Base-by-base conservation (phyloP, 2,797 vertebrate genomes). In the Sebastes oblongus region DNA sequence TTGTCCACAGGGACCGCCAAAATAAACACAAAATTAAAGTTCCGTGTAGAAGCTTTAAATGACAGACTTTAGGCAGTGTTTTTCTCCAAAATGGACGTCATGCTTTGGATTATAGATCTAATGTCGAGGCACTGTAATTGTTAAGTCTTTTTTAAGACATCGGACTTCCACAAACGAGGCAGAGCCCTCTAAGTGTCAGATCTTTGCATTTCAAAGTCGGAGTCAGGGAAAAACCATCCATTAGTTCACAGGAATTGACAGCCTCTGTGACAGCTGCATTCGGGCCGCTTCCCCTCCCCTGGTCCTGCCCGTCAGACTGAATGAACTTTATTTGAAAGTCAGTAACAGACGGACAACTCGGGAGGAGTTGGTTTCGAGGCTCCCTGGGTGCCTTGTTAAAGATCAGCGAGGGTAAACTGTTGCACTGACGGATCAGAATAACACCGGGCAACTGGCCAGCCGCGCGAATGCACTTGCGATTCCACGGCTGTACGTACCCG, bases 331-430 rank as follows among this genome's bases (percentile, higher is more conserved):
- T 86, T 89, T 81, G 78, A 92, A 89, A 88, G 83, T 80, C 78
- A 55, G 84, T 2, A 76, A 73, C 80, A 81, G 86, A 86, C 50
- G 2, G 83, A 84, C 70, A 72, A 80, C 74, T 74, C 56, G 2
- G 65, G 65, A 79, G 77, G 39, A 69, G 78, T 36, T n/a, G 62
- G 56, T 72, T 72, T 59, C 16, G 4, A 66, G 54, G 29, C 81
- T 91, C 88, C 81, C 87, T 4, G 55, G 85, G 68, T 29, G 75
- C 78, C 82, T 93, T 91, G 90, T 91, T 93, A 92, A 88, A 90
- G 84, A 86, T 88, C 88, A 89, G 83, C 7, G 22, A 78, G 79
- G 78, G 74, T 75, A 83, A 89, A 91, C 72, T 69, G 79, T 69
- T 73, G 18, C 67, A 68, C 81, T 67, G 80, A 81, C 77, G 22